phyloP scores from a whole-genome alignment of 1,140 invertebrate genomes.

The Papilio xuthus region DNA sequence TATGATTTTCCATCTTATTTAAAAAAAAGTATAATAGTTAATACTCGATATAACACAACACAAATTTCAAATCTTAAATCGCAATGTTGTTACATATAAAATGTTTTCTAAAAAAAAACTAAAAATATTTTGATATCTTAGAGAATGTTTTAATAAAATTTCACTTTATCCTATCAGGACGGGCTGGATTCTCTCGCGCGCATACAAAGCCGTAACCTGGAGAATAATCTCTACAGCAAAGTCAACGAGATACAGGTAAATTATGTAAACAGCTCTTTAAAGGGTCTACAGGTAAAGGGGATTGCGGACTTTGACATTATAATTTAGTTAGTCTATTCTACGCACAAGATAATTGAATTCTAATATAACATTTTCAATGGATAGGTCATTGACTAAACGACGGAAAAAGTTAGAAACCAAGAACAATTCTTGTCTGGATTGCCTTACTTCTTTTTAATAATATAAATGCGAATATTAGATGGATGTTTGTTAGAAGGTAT shows the following conservation, averaged over 20 bases:
- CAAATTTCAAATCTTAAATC: too few relatives aligned
- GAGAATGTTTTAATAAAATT: slow-evolving; percentile 3
- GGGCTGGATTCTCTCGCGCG: slow-evolving; percentile 91
- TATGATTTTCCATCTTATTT: too few relatives aligned
- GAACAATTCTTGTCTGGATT: too few relatives aligned
- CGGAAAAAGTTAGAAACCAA: too few relatives aligned
- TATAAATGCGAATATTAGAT: too few relatives aligned
- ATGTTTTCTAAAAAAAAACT: background rate
- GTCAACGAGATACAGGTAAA: slow-evolving; percentile 89
- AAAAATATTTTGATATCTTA: background rate
- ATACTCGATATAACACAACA: too few relatives aligned
- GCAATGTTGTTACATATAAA: background rate
- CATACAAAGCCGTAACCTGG: slow-evolving; percentile 93
- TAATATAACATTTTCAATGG: too few relatives aligned
- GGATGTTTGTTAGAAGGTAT: too few relatives aligned
- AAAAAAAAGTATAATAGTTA: too few relatives aligned
- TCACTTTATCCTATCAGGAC: slow-evolving; percentile 83
- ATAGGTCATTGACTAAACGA: too few relatives aligned
- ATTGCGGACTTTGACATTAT: background rate
- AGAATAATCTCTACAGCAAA: slow-evolving; percentile 94
- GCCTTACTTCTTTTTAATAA: too few relatives aligned
- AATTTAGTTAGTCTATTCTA: background rate
- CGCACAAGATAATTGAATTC: background rate
- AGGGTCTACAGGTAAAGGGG: background rate
- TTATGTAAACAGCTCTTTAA: slow-evolving; percentile 26